Evolutionary conservation across 2,888 invertebrate species (phyloP).

Genomic region (Galerucella calmariensis): DNA sequence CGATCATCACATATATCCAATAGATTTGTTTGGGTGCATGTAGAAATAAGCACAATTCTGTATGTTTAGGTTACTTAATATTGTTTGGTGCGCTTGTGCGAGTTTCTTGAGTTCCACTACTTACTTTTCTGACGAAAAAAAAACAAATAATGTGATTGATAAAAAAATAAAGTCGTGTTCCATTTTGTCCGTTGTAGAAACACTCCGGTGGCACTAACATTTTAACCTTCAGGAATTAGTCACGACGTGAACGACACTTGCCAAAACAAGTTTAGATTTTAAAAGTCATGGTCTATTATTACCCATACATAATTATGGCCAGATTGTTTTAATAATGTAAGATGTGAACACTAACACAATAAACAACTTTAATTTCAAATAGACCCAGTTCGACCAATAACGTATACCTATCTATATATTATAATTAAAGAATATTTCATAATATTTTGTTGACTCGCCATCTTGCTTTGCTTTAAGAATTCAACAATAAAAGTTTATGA

Average conservation of each 20-base stretch:
- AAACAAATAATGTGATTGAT: background rate
- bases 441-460: too few relatives aligned
- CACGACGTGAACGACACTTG: conserved; percentile 6
- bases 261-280: conserved; percentile 6
- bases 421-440: too few relatives aligned
- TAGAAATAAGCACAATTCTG: too few relatives aligned
- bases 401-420: too few relatives aligned
- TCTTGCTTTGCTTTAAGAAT: too few relatives aligned
- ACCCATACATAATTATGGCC: background rate
- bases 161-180: background rate
- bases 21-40: too few relatives aligned
- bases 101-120: too few relatives aligned
- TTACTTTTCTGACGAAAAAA: background rate
- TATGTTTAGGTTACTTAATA: too few relatives aligned
- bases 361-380: background rate
- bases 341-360: background rate
- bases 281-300: conserved; percentile 6
- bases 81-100: too few relatives aligned
- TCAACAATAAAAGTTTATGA: too few relatives aligned
- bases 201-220: background rate
- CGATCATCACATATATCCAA: too few relatives aligned
- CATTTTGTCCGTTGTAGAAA: background rate
- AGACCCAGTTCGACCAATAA: background rate
- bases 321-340: background rate
- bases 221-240: conserved; percentile 6